A percentile compares a stretch with the other conserved stretches of the same genome.
phyloP scores from a whole-genome alignment of 2,113 vertebrate genomes.

The Pedionomus torquatus region DNA sequence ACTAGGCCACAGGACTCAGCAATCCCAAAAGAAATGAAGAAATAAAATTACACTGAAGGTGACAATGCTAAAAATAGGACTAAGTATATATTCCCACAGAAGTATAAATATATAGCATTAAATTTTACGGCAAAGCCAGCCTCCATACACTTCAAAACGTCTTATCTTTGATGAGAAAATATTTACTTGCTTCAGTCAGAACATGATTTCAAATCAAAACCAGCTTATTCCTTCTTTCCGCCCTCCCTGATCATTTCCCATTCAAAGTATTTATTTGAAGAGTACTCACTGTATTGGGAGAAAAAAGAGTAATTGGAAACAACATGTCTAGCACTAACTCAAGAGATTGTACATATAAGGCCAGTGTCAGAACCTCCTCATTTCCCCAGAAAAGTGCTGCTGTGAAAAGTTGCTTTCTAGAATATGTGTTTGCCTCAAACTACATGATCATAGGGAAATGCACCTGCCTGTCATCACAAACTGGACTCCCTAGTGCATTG shows the following conservation, averaged over 20 bases:
- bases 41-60: neutral
- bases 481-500: neutral
- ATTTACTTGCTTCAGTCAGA: conserved; percentile 41
- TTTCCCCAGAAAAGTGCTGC: conserved; percentile 9
- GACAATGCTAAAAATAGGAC: neutral
- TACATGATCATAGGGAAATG: neutral
- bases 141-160: neutral
- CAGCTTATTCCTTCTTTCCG: neutral
- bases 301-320: conserved; percentile 3
- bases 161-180: conserved; percentile 31
- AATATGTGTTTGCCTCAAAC: neutral
- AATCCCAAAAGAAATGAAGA: neutral
- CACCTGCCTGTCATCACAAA: neutral
- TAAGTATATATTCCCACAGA: neutral
- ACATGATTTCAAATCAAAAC: neutral
- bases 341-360: conserved; percentile 23
- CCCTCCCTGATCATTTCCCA: neutral
- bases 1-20: neutral
- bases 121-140: neutral
- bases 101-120: neutral
- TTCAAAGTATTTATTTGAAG: neutral
- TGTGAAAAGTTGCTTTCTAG: conserved; percentile 11
- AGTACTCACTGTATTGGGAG: neutral
- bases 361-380: neutral
- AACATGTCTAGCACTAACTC: neutral